Percentiles rank a stretch among this genome's conserved stretches.
Conservation (phyloP, 2,113 vertebrate species). For the Antechinus flavipes region DNA sequence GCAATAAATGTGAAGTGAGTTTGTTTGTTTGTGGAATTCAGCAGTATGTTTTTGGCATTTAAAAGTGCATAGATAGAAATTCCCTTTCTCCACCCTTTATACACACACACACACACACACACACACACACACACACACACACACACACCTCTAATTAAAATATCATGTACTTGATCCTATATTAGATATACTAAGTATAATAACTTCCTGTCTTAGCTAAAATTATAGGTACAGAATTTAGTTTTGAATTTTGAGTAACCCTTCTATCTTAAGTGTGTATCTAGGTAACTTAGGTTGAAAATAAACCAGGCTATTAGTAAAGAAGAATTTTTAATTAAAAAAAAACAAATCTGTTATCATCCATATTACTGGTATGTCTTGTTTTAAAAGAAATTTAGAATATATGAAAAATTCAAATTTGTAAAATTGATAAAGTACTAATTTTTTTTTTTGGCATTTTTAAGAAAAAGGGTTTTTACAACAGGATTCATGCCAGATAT, state of each 20-base stretch:
- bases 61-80: not conserved
- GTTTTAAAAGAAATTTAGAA: slow-evolving; percentile 30
- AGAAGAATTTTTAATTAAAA: slow-evolving; percentile 28
- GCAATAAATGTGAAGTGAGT: slow-evolving; percentile 35
- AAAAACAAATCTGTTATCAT: not conserved
- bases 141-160: slow-evolving; percentile 47
- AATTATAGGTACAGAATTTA: slow-evolving; percentile 19
- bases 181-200: slow-evolving; percentile 14
- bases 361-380: not conserved
- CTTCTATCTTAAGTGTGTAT: not conserved
- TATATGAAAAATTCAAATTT: not conserved
- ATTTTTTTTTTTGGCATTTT: not conserved
- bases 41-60: not conserved
- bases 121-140: not conserved
- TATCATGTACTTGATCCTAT: slow-evolving; percentile 33
- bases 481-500: slow-evolving; percentile 2
- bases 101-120: not conserved
- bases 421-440: not conserved
- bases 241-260: slow-evolving; percentile 25
- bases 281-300: not conserved
- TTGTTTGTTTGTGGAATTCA: slow-evolving; percentile 32
- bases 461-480: slow-evolving; percentile 28
- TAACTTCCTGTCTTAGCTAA: slow-evolving; percentile 12
- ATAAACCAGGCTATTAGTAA: not conserved
- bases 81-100: slow-evolving; percentile 11